A percentile compares a stretch with the other conserved stretches of the same genome.
These are phyloP conservation scores for Drosophila erecta DNA, from an alignment of 1,140 invertebrate genomes.

Conservation along the genomic window DNA sequence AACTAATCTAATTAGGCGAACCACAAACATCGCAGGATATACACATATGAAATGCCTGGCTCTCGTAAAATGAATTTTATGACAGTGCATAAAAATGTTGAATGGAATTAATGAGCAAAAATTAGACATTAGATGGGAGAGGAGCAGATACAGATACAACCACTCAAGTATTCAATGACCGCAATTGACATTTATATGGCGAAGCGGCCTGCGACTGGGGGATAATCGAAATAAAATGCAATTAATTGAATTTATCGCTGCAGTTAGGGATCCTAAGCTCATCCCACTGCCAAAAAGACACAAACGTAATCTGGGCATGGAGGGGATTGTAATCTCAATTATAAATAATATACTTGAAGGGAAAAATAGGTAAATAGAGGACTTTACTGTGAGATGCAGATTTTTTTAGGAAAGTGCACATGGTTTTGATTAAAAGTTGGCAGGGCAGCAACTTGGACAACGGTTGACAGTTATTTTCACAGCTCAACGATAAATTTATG, in stretches of 20 bases:
- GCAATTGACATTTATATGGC: conserved; percentile 74
- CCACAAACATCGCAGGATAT: conserved; percentile 13
- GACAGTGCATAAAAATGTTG: conserved; percentile 82
- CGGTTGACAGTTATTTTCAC: conserved; percentile 14
- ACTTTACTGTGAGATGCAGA: neutral
- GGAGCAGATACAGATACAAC: conserved; percentile 5
- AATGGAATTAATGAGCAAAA: conserved; percentile 80
- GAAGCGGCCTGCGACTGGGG: conserved; percentile 4
- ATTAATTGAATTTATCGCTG: conserved; percentile 83
- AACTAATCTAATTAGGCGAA: conserved; percentile 78
- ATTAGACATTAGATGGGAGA: conserved; percentile 65
- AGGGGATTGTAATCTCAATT: neutral
- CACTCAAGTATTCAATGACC: conserved; percentile 71
- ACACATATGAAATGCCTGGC: conserved; percentile 16
- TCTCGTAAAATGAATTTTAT: conserved; percentile 81
- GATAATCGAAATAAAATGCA: conserved; percentile 81
- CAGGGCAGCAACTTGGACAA: neutral
- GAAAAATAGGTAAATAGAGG: too few relatives aligned
- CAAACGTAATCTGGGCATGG: neutral
- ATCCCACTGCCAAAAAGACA: neutral
- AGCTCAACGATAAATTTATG: conserved; percentile 68
- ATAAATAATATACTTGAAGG: too few relatives aligned
- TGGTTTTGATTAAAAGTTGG: neutral
- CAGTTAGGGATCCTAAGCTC: conserved; percentile 38
- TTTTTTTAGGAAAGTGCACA: neutral